Base-by-base conservation (phyloP, 2,797 vertebrate species). In the Acrossocheilus fasciatus region DNA sequence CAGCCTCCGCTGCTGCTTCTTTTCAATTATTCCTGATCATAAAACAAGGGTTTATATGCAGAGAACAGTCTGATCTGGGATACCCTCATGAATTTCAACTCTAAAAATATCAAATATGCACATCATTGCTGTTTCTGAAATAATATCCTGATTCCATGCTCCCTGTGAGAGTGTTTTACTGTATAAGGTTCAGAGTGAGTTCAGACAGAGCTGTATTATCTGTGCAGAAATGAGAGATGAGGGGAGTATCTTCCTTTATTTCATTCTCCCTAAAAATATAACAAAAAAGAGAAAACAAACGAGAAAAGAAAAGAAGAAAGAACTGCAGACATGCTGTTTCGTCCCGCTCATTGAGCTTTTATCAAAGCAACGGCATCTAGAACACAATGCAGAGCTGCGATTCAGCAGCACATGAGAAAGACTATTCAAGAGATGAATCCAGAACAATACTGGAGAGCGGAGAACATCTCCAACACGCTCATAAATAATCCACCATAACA, bases 391-490 rank as follows among this genome's bases (percentile, higher is more conserved):
- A 66, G 34, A 76, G 30, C 57, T 66, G 43, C 0, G 8, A 82
- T 73, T 73, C 50, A 59, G 68, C 79, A 81, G 30, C 41, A 47
- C 12, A 69, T 2, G 30, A 81, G 34, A 43, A 81, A 47, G 41
- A 57, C 34, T n/a, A 54, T 79, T 62, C 54, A 79, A 43, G 23
- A 26, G 68, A 57, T 45, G 68, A 72, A 83, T 83, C 69, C 69
- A 57, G 52, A 59, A 83, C 69, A 83, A 73, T 83, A 10, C 70
- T 10, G 26, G 34, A 47, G 82, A 83, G 30, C 4, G 15, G 54
- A 62, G 70, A 83, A 72, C 82, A 84, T 84, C 59, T 84, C 81
- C 69, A 45, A 45, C 23, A 83, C 1, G 6, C 69, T 62, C 82
- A 76, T 84, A 50, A 75, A 76, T 68, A 64, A 76, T 64, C 59